A percentile compares a stretch with the other conserved stretches of the same genome.
phyloP scores from a whole-genome alignment of 2,113 vertebrate genomes.

The Gila orcuttii region DNA sequence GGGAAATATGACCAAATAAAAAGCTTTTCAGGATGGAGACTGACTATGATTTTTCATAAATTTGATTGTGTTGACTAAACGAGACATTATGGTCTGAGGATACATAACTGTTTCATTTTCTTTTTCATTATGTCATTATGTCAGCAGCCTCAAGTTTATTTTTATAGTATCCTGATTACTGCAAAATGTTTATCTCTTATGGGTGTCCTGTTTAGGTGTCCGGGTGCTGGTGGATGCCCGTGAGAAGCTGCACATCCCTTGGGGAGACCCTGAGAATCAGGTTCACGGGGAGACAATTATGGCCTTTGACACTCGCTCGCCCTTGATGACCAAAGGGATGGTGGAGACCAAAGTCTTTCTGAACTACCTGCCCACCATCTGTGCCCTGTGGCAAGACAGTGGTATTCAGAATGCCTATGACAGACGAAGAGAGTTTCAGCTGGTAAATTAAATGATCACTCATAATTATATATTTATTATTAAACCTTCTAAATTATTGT shows the following conservation, averaged over 20 bases:
- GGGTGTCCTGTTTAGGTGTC: slow-evolving; percentile 76
- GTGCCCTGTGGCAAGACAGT: slow-evolving; percentile 86
- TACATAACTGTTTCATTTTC: not conserved
- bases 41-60: not conserved
- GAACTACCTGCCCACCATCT: slow-evolving; percentile 84
- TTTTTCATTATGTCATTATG: not conserved
- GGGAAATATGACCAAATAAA: not conserved
- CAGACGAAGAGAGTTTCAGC: slow-evolving; percentile 92
- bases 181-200: not conserved
- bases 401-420: slow-evolving; percentile 95
- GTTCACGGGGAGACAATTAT: slow-evolving; percentile 85
- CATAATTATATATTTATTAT: not conserved
- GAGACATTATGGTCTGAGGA: not conserved
- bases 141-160: not conserved
- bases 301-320: slow-evolving; percentile 89
- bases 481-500: slow-evolving; percentile 49
- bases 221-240: slow-evolving; percentile 95
- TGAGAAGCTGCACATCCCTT: slow-evolving; percentile 97
- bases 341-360: slow-evolving; percentile 86
- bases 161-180: not conserved
- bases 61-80: not conserved
- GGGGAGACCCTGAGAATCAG: slow-evolving; percentile 89
- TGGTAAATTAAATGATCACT: slow-evolving; percentile 79
- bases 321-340: slow-evolving; percentile 82
- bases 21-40: not conserved